Conservation (phyloP, 2,888 invertebrate species). For the Lithodes maja region DNA sequence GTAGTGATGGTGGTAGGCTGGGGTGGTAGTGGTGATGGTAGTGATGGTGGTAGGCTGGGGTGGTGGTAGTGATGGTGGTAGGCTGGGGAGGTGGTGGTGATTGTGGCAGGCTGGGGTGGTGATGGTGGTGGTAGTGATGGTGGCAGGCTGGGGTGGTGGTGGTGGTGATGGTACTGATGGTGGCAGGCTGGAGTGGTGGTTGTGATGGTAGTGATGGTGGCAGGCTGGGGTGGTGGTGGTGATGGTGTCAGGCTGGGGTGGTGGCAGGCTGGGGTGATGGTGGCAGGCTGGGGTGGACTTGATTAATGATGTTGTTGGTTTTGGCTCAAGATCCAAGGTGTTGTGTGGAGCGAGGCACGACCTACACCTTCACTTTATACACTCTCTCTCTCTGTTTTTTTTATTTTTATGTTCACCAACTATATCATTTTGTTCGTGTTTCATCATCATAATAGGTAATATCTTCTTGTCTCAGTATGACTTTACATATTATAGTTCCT, state of each 20-base stretch:
- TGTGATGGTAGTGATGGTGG: neutral
- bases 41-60: neutral
- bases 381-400: neutral
- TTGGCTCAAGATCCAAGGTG: conserved; percentile 33
- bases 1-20: neutral
- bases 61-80: neutral
- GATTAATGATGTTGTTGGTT: conserved; percentile 53
- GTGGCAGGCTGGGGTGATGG: neutral
- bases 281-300: conserved; percentile 25
- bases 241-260: conserved; percentile 6
- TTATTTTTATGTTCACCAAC: no score
- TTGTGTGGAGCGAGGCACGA: conserved; percentile 6
- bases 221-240: neutral
- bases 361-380: neutral
- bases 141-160: neutral
- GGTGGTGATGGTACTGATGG: neutral
- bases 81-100: neutral
- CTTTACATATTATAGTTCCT: no score
- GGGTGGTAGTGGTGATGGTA: neutral
- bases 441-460: no score
- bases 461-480: no score
- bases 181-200: neutral
- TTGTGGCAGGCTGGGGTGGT: neutral
- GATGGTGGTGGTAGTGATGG: neutral
- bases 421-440: no score